A percentile compares a stretch with the other conserved stretches of the same genome.
Conservation (phyloP, 2,797 vertebrate species). For the Apogon hyalosoma region DNA sequence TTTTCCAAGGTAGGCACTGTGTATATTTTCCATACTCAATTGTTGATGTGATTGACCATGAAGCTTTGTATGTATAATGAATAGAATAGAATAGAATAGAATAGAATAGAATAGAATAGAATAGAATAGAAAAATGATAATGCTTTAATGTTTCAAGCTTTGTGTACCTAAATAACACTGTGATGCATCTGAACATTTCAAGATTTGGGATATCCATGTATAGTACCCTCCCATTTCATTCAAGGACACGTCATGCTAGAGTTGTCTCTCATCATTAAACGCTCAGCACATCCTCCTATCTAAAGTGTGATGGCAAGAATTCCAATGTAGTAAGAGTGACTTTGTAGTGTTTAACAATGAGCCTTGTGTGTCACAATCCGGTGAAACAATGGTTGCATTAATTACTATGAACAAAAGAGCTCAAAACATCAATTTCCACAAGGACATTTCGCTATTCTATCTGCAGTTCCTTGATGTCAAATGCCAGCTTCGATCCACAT, state of each 20-base stretch:
- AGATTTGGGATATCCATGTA: not conserved
- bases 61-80: too few species aligned
- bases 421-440: too few species aligned
- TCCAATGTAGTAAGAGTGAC: not conserved
- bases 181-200: conserved; percentile 3
- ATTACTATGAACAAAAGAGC: not conserved
- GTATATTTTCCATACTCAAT: too few species aligned
- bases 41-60: too few species aligned
- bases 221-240: not conserved
- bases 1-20: too few species aligned
- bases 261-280: conserved; percentile 4
- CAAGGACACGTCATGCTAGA: conserved; percentile 5
- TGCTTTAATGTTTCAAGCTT: not conserved
- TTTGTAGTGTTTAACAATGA: not conserved
- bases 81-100: too few species aligned
- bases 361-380: not conserved
- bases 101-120: too few species aligned
- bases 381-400: conserved; percentile 1
- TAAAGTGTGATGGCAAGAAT: not conserved
- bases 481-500: conserved; percentile 12
- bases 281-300: not conserved
- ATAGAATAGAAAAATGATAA: too few species aligned
- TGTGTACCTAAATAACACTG: not conserved
- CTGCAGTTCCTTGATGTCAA: conserved; percentile 25
- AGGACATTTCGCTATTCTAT: too few species aligned